Percentiles rank a stretch among this genome's conserved stretches.
Conservation (phyloP, 2,113 vertebrate genomes). For the Equus quagga region DNA sequence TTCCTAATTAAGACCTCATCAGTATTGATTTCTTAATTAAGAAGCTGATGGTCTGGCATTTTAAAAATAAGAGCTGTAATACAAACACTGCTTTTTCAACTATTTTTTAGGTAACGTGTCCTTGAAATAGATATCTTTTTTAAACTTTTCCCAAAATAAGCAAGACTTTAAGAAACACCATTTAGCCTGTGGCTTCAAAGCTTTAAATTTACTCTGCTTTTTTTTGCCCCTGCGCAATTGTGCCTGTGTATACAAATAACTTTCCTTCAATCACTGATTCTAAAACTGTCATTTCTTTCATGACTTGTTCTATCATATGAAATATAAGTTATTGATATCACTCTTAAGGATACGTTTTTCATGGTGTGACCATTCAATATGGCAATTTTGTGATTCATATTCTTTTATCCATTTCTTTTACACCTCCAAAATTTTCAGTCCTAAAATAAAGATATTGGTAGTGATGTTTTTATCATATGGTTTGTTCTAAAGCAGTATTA, state of each 20-base stretch:
- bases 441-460: background rate
- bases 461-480: background rate
- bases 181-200: background rate
- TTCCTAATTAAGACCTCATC: conserved; percentile 19
- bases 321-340: background rate
- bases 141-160: background rate
- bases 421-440: background rate
- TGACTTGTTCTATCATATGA: background rate
- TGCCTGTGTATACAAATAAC: background rate
- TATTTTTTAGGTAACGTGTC: background rate
- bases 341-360: background rate
- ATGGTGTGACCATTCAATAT: background rate
- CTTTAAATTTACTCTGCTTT: background rate
- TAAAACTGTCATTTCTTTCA: background rate
- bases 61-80: background rate
- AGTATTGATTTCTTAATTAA: conserved; percentile 8
- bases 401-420: background rate
- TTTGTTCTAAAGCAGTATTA: conserved; percentile 24
- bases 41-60: background rate
- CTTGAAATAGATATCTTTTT: conserved; percentile 27
- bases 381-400: background rate
- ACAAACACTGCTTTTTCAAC: background rate
- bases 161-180: background rate
- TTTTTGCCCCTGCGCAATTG: background rate
- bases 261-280: background rate